Evolutionary conservation across 2,888 invertebrate genomes (phyloP), one percentile per base, ranked within the genome.

Genomic region (Troilus luridus): DNA sequence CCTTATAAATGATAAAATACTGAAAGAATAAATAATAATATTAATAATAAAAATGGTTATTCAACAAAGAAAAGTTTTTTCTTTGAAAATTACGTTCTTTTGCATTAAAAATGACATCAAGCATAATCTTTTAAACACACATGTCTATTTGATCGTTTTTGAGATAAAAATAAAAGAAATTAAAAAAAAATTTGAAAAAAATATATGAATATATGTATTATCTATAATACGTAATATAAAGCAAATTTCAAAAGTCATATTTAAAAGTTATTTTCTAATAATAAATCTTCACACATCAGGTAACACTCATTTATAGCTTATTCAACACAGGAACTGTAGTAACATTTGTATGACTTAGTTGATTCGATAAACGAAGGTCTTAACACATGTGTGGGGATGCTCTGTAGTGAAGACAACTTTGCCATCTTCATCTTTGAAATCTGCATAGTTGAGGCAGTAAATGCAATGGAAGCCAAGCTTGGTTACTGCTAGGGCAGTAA

Each of bases 401-500:
- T 95, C 96, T 0, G 97, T 97, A 27, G 95, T 95, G 91, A 96
- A 95, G 6, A 97, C 95, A 0, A 96, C 95, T 88, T 96, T 95
- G 24, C 94, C 94, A 21, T 96, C 96, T 90, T 96, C 95, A 90
- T 95, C 95, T 88, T 94, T 94, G 93, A 94, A 93, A 93, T 97
- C 96, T 90, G 97, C 96, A 93, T 97, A 98, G 9, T 95, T 95
- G 24, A 96, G 94, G 72, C 95, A 94, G 94, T 96, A 97, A 90
- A 96, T 95, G 93, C 96, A 95, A 67, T 96, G 95, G 94, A 97
- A 97, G 81, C 97, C 97, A 56, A 96, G 94, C 93, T 96, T 95
- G 92, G 96, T 96, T 90, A 97, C 96, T 0, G 97, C 96, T 93
- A 95, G 96, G 0, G 97, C 97, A 2, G 97, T 97, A 94, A 95